A percentile compares a stretch with the other conserved stretches of the same genome.
Evolutionary conservation across 1,140 invertebrate species (phyloP).

Genomic region (Wiebesia pumilae): DNA sequence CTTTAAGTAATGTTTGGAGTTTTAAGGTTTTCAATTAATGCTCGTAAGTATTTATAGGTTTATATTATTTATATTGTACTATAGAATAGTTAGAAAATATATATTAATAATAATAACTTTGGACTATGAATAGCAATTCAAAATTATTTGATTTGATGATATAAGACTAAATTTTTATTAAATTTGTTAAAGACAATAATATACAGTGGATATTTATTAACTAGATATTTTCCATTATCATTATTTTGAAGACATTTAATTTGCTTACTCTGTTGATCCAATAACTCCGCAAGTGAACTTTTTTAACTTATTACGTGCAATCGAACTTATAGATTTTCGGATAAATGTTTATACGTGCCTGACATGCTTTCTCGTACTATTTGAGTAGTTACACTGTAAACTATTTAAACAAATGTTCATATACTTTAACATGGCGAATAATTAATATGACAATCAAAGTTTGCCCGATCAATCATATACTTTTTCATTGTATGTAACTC

Average conservation of each 20-base stretch:
- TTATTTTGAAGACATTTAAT: not conserved
- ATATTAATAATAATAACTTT: no score
- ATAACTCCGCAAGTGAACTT: not conserved
- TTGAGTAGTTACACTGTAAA: not conserved
- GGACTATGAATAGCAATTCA: no score
- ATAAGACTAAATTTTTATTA: no score
- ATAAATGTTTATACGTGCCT: conserved; percentile 10
- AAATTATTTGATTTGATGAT: no score
- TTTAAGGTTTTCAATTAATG: no score
- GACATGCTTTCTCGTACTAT: conserved; percentile 2
- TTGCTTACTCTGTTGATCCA: not conserved
- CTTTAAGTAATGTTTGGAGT: no score
- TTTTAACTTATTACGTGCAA: not conserved
- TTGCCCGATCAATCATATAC: conserved; percentile 53
- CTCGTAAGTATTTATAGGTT: no score
- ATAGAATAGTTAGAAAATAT: no score
- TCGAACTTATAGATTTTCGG: not conserved
- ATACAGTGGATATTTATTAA: not conserved
- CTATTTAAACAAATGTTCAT: not conserved
- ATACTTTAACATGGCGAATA: conserved; percentile 58
- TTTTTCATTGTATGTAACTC: not conserved
- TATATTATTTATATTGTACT: no score
- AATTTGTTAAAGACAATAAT: no score
- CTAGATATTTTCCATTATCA: not conserved
- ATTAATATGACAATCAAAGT: conserved; percentile 62